phyloP scores from a whole-genome alignment of 35 echinoderm and acorn worm species.

The Hemicentrotus pulcherrimus region DNA sequence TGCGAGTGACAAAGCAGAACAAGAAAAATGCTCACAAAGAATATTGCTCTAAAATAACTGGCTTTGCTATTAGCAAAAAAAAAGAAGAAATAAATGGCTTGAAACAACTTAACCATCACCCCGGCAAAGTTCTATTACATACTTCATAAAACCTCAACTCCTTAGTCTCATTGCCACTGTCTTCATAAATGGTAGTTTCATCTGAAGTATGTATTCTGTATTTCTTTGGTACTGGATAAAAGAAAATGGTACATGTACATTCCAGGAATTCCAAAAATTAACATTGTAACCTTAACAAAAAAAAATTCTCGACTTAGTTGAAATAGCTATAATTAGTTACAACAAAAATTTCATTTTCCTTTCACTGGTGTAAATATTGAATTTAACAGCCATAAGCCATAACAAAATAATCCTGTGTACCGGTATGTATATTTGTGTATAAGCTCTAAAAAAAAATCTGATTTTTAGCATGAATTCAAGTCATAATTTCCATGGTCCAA shows the following conservation, averaged over 20 bases:
- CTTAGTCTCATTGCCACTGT: neutral
- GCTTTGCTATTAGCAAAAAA: neutral
- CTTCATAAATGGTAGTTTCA: neutral
- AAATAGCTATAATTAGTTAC: too few relatives aligned
- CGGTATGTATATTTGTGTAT: neutral
- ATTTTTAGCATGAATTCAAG: neutral
- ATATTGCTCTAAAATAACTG: neutral
- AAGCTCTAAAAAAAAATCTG: neutral
- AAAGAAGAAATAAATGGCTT: neutral
- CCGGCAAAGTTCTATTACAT: neutral
- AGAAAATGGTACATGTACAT: neutral
- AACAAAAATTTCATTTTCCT: neutral
- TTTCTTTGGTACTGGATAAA: neutral
- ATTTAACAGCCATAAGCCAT: neutral
- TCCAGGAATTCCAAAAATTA: too few relatives aligned
- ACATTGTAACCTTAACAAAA: too few relatives aligned
- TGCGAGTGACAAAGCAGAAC: constrained; percentile 34
- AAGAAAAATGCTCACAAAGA: neutral
- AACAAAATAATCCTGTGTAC: neutral
- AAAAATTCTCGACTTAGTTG: too few relatives aligned
- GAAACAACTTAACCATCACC: neutral
- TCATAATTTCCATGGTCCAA: neutral
- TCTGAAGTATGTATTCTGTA: neutral
- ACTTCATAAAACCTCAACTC: too few relatives aligned
- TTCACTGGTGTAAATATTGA: neutral